A percentile compares a stretch with the other conserved stretches of the same genome.
Evolutionary conservation across 2,888 invertebrate species (phyloP).

Genomic region (Macrophya annulata): DNA sequence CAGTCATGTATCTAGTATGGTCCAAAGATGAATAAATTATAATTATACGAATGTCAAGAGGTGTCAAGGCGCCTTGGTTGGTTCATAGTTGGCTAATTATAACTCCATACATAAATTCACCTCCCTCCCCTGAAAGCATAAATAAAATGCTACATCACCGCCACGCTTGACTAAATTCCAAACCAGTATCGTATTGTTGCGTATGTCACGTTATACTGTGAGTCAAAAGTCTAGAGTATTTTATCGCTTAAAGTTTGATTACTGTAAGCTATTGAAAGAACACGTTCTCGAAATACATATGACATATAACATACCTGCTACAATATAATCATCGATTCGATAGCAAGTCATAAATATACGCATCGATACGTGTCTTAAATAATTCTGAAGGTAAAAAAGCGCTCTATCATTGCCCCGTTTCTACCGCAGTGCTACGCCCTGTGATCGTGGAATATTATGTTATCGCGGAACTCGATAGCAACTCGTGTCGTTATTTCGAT

Average conservation of each 20-base stretch:
- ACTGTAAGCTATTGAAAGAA: not conserved
- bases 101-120: too few relatives aligned
- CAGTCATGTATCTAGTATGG: not conserved
- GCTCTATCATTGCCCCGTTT: constrained; percentile 12
- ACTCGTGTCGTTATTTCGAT: not conserved
- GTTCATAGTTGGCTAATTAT: not conserved
- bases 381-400: constrained; percentile 36
- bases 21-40: not conserved
- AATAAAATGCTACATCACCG: constrained; percentile 11
- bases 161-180: not conserved
- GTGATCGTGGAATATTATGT: not conserved
- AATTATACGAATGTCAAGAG: not conserved
- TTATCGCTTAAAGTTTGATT: not conserved
- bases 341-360: not conserved
- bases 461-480: not conserved
- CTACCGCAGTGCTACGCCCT: constrained; percentile 27
- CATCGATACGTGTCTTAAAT: not conserved
- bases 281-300: too few relatives aligned
- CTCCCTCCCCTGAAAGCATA: not conserved
- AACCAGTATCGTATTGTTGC: not conserved
- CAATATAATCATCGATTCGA: not conserved
- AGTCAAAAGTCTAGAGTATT: not conserved
- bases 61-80: not conserved
- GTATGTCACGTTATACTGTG: not conserved
- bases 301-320: not conserved